phyloP scores from a whole-genome alignment of 2,797 vertebrate species.

The Silurus lanzhouensis region DNA sequence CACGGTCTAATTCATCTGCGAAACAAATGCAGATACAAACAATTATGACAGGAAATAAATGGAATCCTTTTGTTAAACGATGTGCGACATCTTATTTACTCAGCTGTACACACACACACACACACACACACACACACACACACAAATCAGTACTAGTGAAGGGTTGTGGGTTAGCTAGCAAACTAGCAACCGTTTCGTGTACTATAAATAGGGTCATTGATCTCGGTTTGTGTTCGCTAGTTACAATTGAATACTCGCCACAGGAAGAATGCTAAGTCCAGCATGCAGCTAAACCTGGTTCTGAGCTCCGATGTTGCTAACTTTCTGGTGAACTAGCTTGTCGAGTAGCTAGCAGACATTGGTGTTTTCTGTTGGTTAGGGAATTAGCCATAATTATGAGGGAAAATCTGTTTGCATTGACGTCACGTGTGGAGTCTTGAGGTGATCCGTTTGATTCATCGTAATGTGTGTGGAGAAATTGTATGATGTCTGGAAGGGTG shows the following conservation, averaged over 20 bases:
- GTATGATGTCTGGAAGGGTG: neutral
- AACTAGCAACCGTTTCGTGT: neutral
- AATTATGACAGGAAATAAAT: neutral
- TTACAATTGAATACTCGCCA: neutral
- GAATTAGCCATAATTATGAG: neutral
- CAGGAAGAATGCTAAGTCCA: neutral
- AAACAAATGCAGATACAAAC: neutral
- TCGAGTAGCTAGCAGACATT: neutral
- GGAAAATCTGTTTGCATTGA: neutral
- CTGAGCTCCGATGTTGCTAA: neutral
- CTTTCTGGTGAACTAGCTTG: neutral
- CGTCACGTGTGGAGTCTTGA: neutral
- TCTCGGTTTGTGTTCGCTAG: no score
- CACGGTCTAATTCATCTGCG: slow-evolving; percentile 50
- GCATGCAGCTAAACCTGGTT: neutral
- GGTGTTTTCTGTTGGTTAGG: neutral
- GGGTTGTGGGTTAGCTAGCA: neutral
- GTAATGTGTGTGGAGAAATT: neutral
- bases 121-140: no score
- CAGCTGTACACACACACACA: neutral
- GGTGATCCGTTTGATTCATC: neutral
- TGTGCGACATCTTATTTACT: neutral
- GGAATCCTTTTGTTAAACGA: neutral
- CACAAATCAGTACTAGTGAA: neutral
- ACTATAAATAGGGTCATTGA: no score